phyloP scores from a whole-genome alignment of 2,113 vertebrate genomes.

The Falcunculus frontatus region DNA sequence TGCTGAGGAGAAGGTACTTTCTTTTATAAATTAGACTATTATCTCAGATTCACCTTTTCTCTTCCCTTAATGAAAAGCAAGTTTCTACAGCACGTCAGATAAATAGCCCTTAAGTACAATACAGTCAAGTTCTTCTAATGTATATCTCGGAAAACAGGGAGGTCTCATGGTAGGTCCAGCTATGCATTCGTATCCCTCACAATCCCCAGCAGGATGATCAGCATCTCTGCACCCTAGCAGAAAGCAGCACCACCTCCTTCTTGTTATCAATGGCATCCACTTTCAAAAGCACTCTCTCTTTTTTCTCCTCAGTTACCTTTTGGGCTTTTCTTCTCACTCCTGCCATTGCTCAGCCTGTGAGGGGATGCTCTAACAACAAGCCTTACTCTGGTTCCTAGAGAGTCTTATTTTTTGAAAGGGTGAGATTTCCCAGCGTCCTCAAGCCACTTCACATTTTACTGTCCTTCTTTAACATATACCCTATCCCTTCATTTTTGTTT shows the following conservation, averaged over 20 bases:
- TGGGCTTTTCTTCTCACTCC: neutral
- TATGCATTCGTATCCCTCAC: neutral
- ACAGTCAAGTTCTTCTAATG: neutral
- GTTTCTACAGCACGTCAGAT: neutral
- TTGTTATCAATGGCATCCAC: neutral
- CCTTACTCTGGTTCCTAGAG: neutral
- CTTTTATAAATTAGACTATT: conserved; percentile 15
- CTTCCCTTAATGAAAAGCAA: conserved; percentile 23
- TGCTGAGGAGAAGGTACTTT: neutral
- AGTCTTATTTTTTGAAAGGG: neutral
- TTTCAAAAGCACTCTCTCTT: neutral
- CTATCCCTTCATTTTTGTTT: neutral
- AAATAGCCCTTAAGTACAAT: neutral
- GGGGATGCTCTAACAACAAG: neutral
- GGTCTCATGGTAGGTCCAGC: neutral
- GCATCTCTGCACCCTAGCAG: fast-evolving
- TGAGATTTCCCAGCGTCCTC: neutral
- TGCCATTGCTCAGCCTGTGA: neutral
- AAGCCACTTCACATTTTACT: neutral
- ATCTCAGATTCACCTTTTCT: conserved; percentile 6
- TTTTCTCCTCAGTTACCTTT: neutral
- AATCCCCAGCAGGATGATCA: neutral
- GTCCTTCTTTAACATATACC: neutral
- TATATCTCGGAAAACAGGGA: neutral
- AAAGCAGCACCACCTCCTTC: neutral